phyloP scores from a whole-genome alignment of 2,888 invertebrate genomes.

The Drosophila subsilvestris region DNA sequence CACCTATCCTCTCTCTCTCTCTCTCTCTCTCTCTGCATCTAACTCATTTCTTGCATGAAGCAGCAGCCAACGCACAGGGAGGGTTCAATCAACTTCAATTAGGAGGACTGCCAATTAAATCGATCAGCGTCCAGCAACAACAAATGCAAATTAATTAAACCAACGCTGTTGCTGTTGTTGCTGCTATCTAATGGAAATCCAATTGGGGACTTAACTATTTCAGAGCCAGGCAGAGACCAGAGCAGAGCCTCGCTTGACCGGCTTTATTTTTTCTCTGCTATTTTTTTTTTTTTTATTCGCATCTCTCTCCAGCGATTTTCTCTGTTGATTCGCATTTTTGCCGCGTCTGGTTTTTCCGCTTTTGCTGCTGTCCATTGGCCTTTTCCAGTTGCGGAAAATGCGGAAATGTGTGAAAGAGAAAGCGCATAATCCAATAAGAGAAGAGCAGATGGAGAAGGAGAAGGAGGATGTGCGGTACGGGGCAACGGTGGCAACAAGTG shows the following conservation, averaged over 20 bases:
- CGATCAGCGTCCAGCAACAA: slow-evolving; percentile 49
- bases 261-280: slow-evolving; percentile 45
- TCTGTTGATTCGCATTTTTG: slow-evolving; percentile 55
- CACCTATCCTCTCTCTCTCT: too few relatives aligned
- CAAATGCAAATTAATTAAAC: slow-evolving; percentile 68
- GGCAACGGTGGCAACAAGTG: slow-evolving; percentile 56
- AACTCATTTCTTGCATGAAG: neutral
- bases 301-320: slow-evolving; percentile 51
- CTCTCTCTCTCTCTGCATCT: neutral
- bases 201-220: slow-evolving; percentile 44
- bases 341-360: slow-evolving; percentile 70
- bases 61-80: neutral
- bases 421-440: slow-evolving; percentile 74
- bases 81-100: slow-evolving; percentile 74
- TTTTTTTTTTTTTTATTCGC: neutral
- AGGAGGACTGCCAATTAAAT: slow-evolving; percentile 61
- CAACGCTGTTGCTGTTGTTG: slow-evolving; percentile 1
- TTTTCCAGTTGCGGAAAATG: slow-evolving; percentile 53
- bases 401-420: slow-evolving; percentile 78
- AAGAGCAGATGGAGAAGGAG: slow-evolving; percentile 7
- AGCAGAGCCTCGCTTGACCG: slow-evolving; percentile 66
- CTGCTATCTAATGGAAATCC: slow-evolving; percentile 26
- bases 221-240: slow-evolving; percentile 27
- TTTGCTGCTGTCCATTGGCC: slow-evolving; percentile 56
- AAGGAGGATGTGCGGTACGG: neutral